Conservation (phyloP, 2,888 invertebrate genomes). For the Tyria jacobaeae region DNA sequence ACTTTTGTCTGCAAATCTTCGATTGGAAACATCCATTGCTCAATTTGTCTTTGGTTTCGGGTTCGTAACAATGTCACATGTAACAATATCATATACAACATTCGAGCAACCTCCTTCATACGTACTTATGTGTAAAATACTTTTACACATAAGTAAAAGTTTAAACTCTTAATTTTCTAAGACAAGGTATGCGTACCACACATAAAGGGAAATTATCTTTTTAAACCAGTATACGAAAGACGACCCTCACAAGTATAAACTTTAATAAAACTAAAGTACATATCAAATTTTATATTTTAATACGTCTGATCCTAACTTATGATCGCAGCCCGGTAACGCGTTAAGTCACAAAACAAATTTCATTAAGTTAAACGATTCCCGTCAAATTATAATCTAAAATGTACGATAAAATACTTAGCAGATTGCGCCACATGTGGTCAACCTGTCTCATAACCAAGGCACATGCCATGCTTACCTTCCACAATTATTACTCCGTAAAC, state of each 20-base stretch:
- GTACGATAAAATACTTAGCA: conserved; percentile 77
- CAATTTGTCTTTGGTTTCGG: too few relatives aligned
- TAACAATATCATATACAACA: too few relatives aligned
- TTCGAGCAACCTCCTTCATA: too few relatives aligned
- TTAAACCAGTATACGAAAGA: not conserved
- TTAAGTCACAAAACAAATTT: conserved; percentile 65
- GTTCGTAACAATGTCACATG: too few relatives aligned
- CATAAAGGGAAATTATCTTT: not conserved
- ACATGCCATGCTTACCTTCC: conserved; percentile 83
- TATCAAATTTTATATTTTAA: conserved; percentile 22
- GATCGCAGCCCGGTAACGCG: conserved; percentile 42
- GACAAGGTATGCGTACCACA: too few relatives aligned
- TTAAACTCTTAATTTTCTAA: too few relatives aligned
- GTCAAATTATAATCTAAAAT: conserved; percentile 77
- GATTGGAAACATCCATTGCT: too few relatives aligned
- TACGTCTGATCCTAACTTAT: conserved; percentile 38
- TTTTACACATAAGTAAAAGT: too few relatives aligned
- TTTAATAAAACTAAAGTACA: conserved; percentile 9
- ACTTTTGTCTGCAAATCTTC: too few relatives aligned
- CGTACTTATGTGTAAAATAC: too few relatives aligned
- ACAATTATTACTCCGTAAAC: conserved; percentile 75
- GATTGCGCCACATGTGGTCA: conserved; percentile 85
- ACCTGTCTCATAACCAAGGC: conserved; percentile 84
- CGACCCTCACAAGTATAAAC: not conserved
- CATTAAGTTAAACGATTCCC: conserved; percentile 70